Evolutionary conservation across 2,888 invertebrate genomes (phyloP), one percentile per base, ranked within the genome.

Genomic region (Mantis religiosa): DNA sequence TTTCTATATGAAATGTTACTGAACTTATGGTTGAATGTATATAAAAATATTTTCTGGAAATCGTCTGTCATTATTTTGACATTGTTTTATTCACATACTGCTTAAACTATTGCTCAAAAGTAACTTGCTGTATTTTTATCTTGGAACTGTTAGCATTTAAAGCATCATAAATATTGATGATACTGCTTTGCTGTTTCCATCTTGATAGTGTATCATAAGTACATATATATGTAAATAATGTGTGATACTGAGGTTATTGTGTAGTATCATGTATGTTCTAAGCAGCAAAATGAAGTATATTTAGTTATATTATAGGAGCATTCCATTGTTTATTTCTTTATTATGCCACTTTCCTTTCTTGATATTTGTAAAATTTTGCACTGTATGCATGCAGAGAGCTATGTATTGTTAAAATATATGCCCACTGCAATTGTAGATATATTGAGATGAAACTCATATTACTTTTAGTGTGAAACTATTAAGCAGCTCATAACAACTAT

Each of bases 1-100:
- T 87, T 87, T 87, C 82, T 87, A 87, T 82, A 87, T 87, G 27
- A 87, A 82, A 87, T 81, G n/a, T 87, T 87, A 71, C 82, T 87
- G 41, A 71, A 87, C 28, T n/a, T 82, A 71, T 82, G 87, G 81
- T 87, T 34, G 4, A 28, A 34, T 87, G 87, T 87, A 82, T 25
- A 82, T 87, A 86, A 81, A 86, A 20, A 30, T 86, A 86, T 86
- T 86, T 86, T 86, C 81, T 28, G 28, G 28, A 41, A 87, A 87
- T 82, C 20, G 82, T 82, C 27, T 82, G 28, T 27, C 86, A 34
- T 84, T 84, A 71, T 71, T 71, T 54, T 54, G 54, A 54, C 54
- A 54, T 54, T 54, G 54, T 54, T 54, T 71, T 71, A 71, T 71
- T 71, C 54, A 71, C 54, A 71, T 71, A 71, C 54, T 71, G 54